These are phyloP conservation scores for Magallana ariakensis DNA, from an alignment of 1,140 invertebrate species.

Conservation along the genomic window DNA sequence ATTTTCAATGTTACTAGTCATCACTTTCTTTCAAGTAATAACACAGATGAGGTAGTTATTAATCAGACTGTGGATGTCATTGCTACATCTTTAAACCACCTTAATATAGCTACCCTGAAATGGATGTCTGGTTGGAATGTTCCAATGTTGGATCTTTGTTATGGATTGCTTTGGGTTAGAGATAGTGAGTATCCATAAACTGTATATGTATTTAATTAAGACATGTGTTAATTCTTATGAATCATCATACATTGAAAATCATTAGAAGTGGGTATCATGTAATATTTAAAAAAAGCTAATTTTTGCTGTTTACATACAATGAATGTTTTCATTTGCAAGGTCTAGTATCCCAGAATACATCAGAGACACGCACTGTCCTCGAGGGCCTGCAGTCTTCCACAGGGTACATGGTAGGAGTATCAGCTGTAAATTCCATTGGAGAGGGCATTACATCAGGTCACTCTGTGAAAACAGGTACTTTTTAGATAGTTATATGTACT, in stretches of 20 bases:
- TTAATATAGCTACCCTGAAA: neutral
- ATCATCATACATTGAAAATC: too few species aligned
- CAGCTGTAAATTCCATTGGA: conserved; percentile 62
- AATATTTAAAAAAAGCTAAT: too few species aligned
- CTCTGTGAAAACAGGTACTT: conserved; percentile 43
- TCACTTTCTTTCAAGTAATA: neutral
- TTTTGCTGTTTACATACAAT: neutral
- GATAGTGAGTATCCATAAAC: neutral
- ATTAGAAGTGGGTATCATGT: too few species aligned
- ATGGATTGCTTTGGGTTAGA: neutral
- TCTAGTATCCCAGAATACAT: neutral
- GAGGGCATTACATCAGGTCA: conserved; percentile 48
- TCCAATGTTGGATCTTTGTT: neutral
- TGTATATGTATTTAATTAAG: too few species aligned
- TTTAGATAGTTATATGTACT: too few species aligned
- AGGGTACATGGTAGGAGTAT: conserved; percentile 64
- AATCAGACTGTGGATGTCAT: neutral
- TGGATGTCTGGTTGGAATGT: neutral
- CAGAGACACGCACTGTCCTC: conserved; percentile 3
- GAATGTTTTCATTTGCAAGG: neutral
- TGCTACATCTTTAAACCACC: neutral
- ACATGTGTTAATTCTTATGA: too few species aligned
- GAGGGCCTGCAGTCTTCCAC: conserved; percentile 56
- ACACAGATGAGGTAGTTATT: neutral
- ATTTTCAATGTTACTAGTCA: neutral